Conservation (phyloP, 2,113 vertebrate species). For the Porphyrio hochstetteri region DNA sequence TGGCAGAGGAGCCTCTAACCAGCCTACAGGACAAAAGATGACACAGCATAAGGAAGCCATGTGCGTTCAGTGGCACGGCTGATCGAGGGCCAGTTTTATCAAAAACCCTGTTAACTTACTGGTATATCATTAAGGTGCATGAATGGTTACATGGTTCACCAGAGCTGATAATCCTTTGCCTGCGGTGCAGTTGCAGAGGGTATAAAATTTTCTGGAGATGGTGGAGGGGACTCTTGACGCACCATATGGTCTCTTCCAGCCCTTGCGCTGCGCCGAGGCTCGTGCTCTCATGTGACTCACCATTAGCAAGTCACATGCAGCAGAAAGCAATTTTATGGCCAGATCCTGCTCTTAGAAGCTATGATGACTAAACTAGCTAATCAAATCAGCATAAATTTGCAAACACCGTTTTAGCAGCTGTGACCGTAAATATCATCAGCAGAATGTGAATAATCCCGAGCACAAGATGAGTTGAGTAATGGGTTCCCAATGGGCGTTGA, state of each 20-base stretch:
- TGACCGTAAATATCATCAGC: slow-evolving; percentile 67
- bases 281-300: slow-evolving; percentile 67
- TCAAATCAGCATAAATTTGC: slow-evolving; percentile 83
- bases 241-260: slow-evolving; percentile 67
- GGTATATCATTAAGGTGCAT: not conserved
- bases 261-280: not conserved
- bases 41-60: not conserved
- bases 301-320: slow-evolving; percentile 66
- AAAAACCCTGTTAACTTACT: not conserved
- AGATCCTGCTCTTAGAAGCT: slow-evolving; percentile 63
- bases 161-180: slow-evolving; percentile 6
- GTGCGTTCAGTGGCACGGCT: fast-evolving
- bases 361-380: slow-evolving; percentile 78
- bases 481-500: slow-evolving; percentile 69
- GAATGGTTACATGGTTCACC: not conserved
- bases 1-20: not conserved
- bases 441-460: slow-evolving; percentile 66
- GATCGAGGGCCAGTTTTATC: not conserved
- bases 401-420: slow-evolving; percentile 77
- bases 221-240: slow-evolving; percentile 2
- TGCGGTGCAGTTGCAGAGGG: not conserved
- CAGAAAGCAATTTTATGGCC: slow-evolving; percentile 73
- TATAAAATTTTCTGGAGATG: slow-evolving; percentile 37
- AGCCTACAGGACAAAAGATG: not conserved
- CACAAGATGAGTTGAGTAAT: slow-evolving; percentile 71